Evolutionary conservation across 2,888 invertebrate genomes (phyloP).

Genomic region (Eristalis tenax): DNA sequence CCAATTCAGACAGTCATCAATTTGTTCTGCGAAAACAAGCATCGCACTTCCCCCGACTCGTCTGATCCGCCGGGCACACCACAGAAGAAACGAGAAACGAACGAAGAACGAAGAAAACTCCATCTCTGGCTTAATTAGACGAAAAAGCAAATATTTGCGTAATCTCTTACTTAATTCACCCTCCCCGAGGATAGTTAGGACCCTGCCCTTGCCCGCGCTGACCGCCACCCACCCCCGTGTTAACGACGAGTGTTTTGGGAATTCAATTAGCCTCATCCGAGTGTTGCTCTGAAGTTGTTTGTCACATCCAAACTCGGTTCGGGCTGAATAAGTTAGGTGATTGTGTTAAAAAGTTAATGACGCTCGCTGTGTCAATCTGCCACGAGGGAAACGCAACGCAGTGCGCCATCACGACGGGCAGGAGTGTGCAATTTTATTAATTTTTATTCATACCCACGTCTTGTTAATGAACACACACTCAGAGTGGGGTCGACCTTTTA

Average conservation of each 20-base stretch:
- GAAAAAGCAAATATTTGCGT: conserved; percentile 36
- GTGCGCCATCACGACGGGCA: background rate
- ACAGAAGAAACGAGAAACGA: background rate
- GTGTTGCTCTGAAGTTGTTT: conserved; percentile 20
- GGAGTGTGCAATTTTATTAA: conserved; percentile 15
- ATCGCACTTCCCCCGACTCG: background rate
- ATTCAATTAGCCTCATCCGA: conserved; percentile 28
- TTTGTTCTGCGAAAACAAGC: background rate
- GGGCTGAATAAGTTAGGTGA: background rate
- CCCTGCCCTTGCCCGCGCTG: background rate
- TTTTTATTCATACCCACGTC: conserved; percentile 13
- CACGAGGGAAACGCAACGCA: background rate
- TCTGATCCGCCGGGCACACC: background rate
- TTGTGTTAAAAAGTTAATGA: conserved; percentile 20
- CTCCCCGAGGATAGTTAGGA: conserved; percentile 7
- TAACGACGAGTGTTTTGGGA: conserved; percentile 22
- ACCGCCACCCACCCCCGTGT: background rate
- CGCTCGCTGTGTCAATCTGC: background rate
- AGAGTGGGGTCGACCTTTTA: conserved; percentile 1
- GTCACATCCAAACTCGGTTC: background rate
- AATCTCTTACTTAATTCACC: conserved; percentile 24
- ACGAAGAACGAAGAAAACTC: conserved; percentile 3
- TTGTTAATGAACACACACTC: background rate
- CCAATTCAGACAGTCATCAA: conserved; percentile 19
- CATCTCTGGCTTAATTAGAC: conserved; percentile 29